Conservation (phyloP, 2,113 vertebrate species). For the Prochilodus magdalenae region DNA sequence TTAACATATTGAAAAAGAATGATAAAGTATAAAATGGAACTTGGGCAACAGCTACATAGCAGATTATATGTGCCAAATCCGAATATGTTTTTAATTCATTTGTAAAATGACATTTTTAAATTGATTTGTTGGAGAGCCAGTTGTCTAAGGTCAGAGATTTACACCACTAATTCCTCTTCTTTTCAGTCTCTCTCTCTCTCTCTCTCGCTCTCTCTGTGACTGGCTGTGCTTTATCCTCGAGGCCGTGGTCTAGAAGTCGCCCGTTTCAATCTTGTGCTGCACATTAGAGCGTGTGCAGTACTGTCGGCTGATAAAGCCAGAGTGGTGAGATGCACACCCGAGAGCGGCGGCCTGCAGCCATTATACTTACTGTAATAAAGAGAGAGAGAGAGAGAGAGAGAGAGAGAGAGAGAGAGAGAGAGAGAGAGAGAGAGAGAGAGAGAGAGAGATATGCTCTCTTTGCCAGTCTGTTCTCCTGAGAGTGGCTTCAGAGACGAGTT, state of each 20-base stretch:
- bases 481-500: neutral
- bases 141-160: too few species aligned
- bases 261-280: slow-evolving; percentile 60
- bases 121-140: too few species aligned
- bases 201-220: slow-evolving; percentile 51
- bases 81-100: too few species aligned
- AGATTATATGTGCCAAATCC: too few species aligned
- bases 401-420: slow-evolving; percentile 41
- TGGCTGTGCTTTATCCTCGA: slow-evolving; percentile 63
- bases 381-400: slow-evolving; percentile 39
- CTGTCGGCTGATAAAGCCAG: slow-evolving; percentile 63
- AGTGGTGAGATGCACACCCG: slow-evolving; percentile 15
- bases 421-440: slow-evolving; percentile 42
- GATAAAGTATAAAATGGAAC: too few species aligned
- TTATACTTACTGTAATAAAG: slow-evolving; percentile 51
- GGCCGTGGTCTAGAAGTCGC: slow-evolving; percentile 54
- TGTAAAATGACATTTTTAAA: too few species aligned
- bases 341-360: slow-evolving; percentile 30
- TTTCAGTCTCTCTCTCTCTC: slow-evolving; percentile 27
- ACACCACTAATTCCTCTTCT: slow-evolving; percentile 19
- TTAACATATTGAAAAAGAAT: too few species aligned
- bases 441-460: slow-evolving; percentile 42
- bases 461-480: slow-evolving; percentile 35
- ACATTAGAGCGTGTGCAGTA: slow-evolving; percentile 65
- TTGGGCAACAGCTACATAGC: too few species aligned